Conservation (phyloP, 2,113 vertebrate genomes). For the Mobula birostris region DNA sequence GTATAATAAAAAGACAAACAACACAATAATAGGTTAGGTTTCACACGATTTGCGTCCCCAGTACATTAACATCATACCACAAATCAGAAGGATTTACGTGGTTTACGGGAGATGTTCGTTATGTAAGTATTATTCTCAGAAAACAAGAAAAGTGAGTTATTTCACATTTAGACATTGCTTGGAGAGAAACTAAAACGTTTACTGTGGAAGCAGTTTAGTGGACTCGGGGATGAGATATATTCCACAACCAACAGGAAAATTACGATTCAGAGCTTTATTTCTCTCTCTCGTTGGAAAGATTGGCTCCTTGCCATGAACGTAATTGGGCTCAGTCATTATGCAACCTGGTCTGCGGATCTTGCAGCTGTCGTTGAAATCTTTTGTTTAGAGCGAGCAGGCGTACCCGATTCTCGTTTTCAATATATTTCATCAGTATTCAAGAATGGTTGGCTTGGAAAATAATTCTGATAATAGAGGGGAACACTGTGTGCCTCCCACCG, state of each 20-base stretch:
- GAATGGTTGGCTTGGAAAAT: slow-evolving; percentile 34
- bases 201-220: slow-evolving; percentile 40
- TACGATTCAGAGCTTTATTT: slow-evolving; percentile 47
- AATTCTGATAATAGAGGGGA: slow-evolving; percentile 21
- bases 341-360: slow-evolving; percentile 46
- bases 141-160: background rate
- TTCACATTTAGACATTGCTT: slow-evolving; percentile 18
- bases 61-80: background rate
- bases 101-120: background rate
- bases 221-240: slow-evolving; percentile 45
- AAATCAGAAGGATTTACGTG: background rate
- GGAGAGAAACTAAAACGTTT: background rate
- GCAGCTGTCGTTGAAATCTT: slow-evolving; percentile 51
- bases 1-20: background rate
- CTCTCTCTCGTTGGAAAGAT: background rate
- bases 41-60: background rate
- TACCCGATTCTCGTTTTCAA: slow-evolving; percentile 39
- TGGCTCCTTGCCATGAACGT: slow-evolving; percentile 50
- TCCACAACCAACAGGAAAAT: slow-evolving; percentile 41
- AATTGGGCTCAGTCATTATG: slow-evolving; percentile 37
- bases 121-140: background rate
- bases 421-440: slow-evolving; percentile 40
- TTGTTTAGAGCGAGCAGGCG: slow-evolving; percentile 47
- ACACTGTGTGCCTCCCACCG: slow-evolving; percentile 15
- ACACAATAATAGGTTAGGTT: background rate